Conservation (phyloP, 2,797 vertebrate genomes). For the Trachurus trachurus region DNA sequence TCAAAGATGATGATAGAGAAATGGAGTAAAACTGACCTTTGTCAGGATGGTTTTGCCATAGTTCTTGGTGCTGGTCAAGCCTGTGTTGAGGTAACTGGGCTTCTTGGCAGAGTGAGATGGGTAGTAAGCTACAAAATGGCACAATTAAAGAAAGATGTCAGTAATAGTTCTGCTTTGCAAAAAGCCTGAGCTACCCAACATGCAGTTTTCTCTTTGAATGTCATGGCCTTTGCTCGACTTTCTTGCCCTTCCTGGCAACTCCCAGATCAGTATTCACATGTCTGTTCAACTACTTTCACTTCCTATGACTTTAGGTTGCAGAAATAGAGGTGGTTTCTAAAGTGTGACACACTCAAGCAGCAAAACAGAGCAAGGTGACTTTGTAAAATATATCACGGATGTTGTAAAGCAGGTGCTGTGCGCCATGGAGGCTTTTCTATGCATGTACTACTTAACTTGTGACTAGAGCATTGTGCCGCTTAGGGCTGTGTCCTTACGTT, state of each 20-base stretch:
- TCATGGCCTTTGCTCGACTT: background rate
- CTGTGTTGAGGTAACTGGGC: constrained; percentile 95
- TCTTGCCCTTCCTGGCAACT: background rate
- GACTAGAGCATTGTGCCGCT: background rate
- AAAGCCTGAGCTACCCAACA: background rate
- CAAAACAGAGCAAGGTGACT: background rate
- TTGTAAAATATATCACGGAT: background rate
- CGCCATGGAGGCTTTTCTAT: background rate
- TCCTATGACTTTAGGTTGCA: background rate
- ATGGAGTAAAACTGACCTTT: constrained; percentile 85
- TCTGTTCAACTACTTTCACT: background rate
- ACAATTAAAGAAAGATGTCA: constrained; percentile 28
- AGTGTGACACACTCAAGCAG: background rate
- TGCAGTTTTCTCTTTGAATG: background rate
- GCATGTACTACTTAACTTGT: background rate
- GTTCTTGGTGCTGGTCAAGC: constrained; percentile 98
- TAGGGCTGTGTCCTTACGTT: constrained; percentile 82
- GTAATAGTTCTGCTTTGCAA: constrained; percentile 8
- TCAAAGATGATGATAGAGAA: constrained; percentile 1
- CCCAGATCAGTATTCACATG: background rate
- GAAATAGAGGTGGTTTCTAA: background rate
- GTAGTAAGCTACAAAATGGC: constrained; percentile 88
- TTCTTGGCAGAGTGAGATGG: constrained; percentile 88
- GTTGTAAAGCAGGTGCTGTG: background rate
- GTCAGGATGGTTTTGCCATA: constrained; percentile 99